These are phyloP conservation scores for Delphinapterus leucas DNA, from an alignment of 2,113 vertebrate genomes.

Conservation along the genomic window DNA sequence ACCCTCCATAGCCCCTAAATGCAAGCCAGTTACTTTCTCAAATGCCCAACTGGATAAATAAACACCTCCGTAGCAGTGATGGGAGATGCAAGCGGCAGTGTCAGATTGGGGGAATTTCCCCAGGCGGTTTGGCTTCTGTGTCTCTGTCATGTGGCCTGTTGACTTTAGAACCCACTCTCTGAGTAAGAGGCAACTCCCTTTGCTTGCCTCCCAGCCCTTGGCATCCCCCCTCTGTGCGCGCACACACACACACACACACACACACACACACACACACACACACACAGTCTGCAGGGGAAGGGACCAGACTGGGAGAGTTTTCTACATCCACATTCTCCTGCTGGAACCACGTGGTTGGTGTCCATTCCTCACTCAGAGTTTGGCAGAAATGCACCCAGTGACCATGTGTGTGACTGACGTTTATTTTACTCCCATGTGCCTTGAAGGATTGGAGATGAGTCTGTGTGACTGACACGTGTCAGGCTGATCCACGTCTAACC, in stretches of 20 bases:
- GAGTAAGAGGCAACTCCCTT: not conserved
- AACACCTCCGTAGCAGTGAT: not conserved
- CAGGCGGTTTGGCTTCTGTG: not conserved
- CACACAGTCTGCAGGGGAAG: not conserved
- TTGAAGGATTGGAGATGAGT: not conserved
- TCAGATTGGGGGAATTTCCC: not conserved
- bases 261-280: not conserved
- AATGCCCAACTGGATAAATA: not conserved
- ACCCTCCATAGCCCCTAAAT: not conserved
- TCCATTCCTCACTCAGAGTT: not conserved
- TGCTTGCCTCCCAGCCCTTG: not conserved
- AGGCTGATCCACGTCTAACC: not conserved
- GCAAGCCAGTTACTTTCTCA: not conserved
- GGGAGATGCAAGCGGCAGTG: not conserved
- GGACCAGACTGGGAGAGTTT: not conserved
- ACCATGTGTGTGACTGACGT: not conserved
- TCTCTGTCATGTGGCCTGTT: not conserved
- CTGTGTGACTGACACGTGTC: not conserved
- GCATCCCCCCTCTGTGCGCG: no score
- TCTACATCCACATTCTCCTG: not conserved
- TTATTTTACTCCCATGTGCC: not conserved
- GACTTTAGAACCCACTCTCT: not conserved
- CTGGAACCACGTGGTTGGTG: accelerated
- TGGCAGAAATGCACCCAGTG: not conserved
- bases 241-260: not conserved